Conservation (phyloP, 2,113 vertebrate species). For the Syngnathus floridae region DNA sequence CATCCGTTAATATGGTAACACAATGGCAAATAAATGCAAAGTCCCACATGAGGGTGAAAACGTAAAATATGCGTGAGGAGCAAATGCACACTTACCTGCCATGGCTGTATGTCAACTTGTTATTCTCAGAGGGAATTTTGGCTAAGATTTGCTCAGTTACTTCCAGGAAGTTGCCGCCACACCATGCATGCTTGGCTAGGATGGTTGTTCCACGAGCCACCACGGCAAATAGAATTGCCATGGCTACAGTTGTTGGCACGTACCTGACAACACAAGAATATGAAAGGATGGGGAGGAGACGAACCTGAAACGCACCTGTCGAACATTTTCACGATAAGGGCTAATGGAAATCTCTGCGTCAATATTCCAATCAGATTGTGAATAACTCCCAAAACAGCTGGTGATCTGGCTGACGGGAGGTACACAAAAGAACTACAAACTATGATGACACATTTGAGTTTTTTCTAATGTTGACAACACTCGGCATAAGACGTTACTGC, state of each 20-base stretch:
- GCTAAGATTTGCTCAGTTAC: constrained; percentile 96
- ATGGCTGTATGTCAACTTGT: constrained; percentile 95
- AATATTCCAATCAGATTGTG: neutral
- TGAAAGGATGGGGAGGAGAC: neutral
- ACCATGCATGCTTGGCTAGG: constrained; percentile 94
- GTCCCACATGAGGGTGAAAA: neutral
- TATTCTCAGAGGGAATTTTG: constrained; percentile 95
- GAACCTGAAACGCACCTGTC: neutral
- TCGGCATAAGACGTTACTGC: no score
- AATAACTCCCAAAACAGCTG: neutral
- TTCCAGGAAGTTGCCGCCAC: constrained; percentile 95
- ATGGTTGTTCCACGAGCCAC: constrained; percentile 94
- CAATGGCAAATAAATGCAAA: neutral
- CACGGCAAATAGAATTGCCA: constrained; percentile 97
- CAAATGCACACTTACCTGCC: constrained; percentile 73
- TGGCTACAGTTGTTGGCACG: constrained; percentile 59
- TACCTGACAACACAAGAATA: constrained; percentile 10
- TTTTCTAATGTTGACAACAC: constrained; percentile 1
- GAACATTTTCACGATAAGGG: neutral
- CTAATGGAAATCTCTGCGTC: neutral
- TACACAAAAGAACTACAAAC: constrained; percentile 3
- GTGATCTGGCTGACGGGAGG: neutral
- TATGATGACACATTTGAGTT: neutral
- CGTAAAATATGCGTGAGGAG: neutral
- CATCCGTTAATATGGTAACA: neutral